A percentile compares a stretch with the other conserved stretches of the same genome.
These are phyloP conservation scores for Ephialtes manifestator DNA, from an alignment of 2,888 invertebrate species.

Conservation along the genomic window DNA sequence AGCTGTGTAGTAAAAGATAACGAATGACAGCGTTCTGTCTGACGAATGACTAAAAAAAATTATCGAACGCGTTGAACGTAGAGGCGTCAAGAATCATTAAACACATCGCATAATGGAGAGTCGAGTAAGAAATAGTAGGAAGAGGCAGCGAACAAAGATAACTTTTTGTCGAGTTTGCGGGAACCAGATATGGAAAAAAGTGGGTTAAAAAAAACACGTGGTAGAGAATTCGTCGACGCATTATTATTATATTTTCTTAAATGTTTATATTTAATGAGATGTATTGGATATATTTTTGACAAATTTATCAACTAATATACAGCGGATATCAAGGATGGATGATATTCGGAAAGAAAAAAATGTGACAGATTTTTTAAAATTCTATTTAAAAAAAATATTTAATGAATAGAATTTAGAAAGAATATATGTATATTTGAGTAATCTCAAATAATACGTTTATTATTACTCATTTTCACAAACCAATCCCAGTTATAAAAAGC, in stretches of 20 bases:
- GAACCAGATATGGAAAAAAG: not conserved
- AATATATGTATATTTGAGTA: no score
- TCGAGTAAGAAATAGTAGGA: not conserved
- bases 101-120: constrained; percentile 30
- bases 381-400: no score
- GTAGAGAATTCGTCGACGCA: not conserved
- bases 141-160: not conserved
- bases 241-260: not conserved
- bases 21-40: not conserved
- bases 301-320: no score
- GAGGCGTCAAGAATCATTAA: constrained; percentile 50
- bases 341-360: no score
- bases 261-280: no score
- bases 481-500: no score
- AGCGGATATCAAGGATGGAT: no score
- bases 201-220: not conserved
- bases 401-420: no score
- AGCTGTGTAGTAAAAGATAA: not conserved
- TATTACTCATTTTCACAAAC: no score
- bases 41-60: constrained; percentile 22
- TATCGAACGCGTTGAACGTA: constrained; percentile 32
- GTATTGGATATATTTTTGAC: no score
- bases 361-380: no score
- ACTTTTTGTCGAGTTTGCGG: not conserved
- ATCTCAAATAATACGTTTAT: no score